Evolutionary conservation across 37 sponge, comb jelly and placozoan species (phyloP), one percentile per base, ranked within the genome.

Genomic region (Haliclona indistincta): DNA sequence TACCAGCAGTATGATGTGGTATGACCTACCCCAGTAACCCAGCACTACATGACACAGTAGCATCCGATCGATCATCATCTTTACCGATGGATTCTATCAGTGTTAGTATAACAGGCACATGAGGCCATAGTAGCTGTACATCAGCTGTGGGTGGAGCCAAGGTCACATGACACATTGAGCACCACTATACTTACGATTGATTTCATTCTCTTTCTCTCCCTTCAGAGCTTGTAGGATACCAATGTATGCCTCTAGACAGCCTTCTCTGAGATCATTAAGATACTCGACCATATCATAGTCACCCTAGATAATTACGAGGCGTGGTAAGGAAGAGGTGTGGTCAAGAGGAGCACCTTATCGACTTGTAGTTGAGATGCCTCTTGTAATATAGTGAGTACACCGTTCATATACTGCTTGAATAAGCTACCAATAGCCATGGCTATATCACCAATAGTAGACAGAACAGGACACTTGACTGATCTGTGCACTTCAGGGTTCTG

Each of bases 231-330:
- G 96, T 7, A 93, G 55, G 32, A 99, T 99, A 29, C 99, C 99
- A 74, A 92, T 93, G 69, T 99, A 99, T 56, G 94, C 96, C 61
- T 99, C 99, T 39, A 99, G 65, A 44, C 94, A 96, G n/a, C 92
- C 86, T 42, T 99, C 97, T 11, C 99, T 77, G 43, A 99, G 68
- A 45, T 91, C 89, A 81, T 90, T 96, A 30, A 90, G 68, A 55
- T 99, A 99, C 34, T 96, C 92, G 11, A 99, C 44, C 87, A 96
- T 80, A 35, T 96, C 92, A 69, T 75, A 96, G 54, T 99, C 96
- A 51, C 37, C 76, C 87, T 91, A 75, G 8, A 41, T 3, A 44
- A 29, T 37, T 75, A 82, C 13, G 2, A 34, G 28, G 28, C 6
- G 1, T 11, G 19, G 20, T n/a, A 38, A 72, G 20, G 23, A 30